Evolutionary conservation across 2,113 vertebrate genomes (phyloP), one percentile per base, ranked within the genome.

Genomic region (Scophthalmus maximus): DNA sequence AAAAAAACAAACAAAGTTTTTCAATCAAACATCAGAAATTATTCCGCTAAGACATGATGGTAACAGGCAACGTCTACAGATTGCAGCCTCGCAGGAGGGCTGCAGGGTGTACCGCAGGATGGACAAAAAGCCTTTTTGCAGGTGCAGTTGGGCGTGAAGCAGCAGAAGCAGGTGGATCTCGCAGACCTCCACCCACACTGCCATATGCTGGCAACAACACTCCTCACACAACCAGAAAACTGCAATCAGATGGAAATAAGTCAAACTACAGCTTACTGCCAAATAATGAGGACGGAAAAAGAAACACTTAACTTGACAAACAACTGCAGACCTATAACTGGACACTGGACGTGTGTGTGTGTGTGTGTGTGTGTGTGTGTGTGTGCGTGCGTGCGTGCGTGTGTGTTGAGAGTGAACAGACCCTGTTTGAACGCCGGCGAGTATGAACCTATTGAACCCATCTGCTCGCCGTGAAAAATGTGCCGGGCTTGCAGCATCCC

Each of bases 401-500:
- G 15, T 12, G 52, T n/a, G 23, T 36, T 8, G 56, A 36, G 36
- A 18, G 12, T 6, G 65, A 29, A 8, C 6, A 36, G 38, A 32
- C 32, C 30, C 25, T 3, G 49, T 68, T 46, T 57, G 47, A 49
- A 34, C 80, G 50, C 56, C 56, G 69, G 5, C 23, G 53, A 68
- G 52, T 32, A 7, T 83, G 85, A 91, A 91, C 90, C 76, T 56
- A 77, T 12, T 90, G 90, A 87, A 82, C 87, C 84, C 79, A 67
- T 87, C 55, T 65, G 79, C 53, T 82, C 72, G 56, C 27, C 52
- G 51, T 70, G 76, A 84, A 71, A 78, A 88, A 86, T 83, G 83
- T 88, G 86, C 87, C 80, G 74, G 81, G 61, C 68, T 85, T 87
- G 89, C 93, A 90, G 91, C 90, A 87, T 90, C 85, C 65, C 42